Evolutionary conservation across 2,113 vertebrate genomes (phyloP), one percentile per base, ranked within the genome.

Genomic region (Nyctibius bracteatus): DNA sequence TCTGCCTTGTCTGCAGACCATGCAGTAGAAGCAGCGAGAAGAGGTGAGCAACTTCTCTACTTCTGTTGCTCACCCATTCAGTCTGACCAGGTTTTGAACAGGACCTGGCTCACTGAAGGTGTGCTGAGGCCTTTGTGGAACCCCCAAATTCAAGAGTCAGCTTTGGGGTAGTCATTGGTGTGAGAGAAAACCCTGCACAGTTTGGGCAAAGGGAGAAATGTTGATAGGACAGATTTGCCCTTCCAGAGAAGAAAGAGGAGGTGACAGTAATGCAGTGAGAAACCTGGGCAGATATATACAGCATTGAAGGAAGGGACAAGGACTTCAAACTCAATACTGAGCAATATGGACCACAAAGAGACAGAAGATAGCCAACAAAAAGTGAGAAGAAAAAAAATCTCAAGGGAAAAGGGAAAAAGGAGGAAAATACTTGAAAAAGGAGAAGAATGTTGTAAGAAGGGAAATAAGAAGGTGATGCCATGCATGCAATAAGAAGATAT

Each of bases 401-500:
- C 19, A 73, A 70, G 10, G 27, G 66, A 62, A 67, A 33, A 31
- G 18, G 18, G 31, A 2, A 46, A 61, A 91, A 67, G 33, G 18
- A 58, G 35, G 21, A 47, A 85, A 82, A 55, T 14, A 27, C 25
- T 54, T 59, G 30, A 84, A 70, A 46, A 1, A 6, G 51, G 10
- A 79, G 28, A 72, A 77, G 33, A 86, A 12, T 20, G 31, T 57
- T 57, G 33, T 20, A 20, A 58, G 20, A 58, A 59, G 20, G 39
- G 41, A 13, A 66, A 24, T 14, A 49, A 80, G 35, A 80, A 2
- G 0, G 5, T 24, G 47, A 77, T 37, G 47, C 30, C 3, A 2
- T 30, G 18, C 1, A 0, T n/a, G 37, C 19, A 30, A 14, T 31
- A 46, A 55, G 54, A 80, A 74, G 16, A 27, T 1, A 2, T 1